phyloP scores from a whole-genome alignment of 1,140 invertebrate genomes.

The Drosophila bocqueti region DNA sequence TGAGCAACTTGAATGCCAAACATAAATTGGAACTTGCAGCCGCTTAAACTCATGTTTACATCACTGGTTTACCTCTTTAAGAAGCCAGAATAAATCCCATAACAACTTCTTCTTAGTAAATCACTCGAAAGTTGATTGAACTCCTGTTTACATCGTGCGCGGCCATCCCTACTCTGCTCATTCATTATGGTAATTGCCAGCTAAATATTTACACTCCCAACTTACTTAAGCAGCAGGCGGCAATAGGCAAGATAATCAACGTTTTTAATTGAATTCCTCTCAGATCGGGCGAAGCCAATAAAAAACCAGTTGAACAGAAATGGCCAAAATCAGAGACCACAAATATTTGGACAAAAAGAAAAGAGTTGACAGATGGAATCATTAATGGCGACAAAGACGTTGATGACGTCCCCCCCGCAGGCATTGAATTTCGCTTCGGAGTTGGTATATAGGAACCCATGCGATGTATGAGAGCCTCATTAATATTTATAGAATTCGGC shows the following conservation, averaged over 20 bases:
- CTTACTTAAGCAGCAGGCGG: slow-evolving; percentile 28
- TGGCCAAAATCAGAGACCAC: background rate
- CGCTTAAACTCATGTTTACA: background rate
- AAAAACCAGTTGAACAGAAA: slow-evolving; percentile 29
- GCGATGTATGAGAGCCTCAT: slow-evolving; percentile 18
- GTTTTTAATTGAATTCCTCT: slow-evolving; percentile 67
- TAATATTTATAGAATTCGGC: slow-evolving; percentile 51
- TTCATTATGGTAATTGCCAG: slow-evolving; percentile 54
- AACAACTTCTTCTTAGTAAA: background rate
- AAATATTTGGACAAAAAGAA: slow-evolving; percentile 7
- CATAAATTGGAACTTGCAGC: background rate
- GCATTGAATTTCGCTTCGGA: slow-evolving; percentile 41
- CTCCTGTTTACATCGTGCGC: slow-evolving; percentile 3
- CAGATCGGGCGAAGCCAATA: slow-evolving; percentile 10
- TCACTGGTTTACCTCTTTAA: background rate
- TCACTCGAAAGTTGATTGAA: slow-evolving; percentile 25
- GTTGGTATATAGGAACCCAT: slow-evolving; percentile 30
- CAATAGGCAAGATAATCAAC: slow-evolving; percentile 33
- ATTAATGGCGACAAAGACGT: slow-evolving; percentile 65
- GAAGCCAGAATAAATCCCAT: background rate
- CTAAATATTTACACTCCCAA: slow-evolving; percentile 59
- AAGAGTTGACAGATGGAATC: slow-evolving; percentile 72
- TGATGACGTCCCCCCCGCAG: slow-evolving; percentile 65
- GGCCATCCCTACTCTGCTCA: slow-evolving; percentile 27
- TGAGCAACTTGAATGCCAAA: background rate